phyloP scores from a whole-genome alignment of 53 echinoderm and acorn worm genomes.

The Stichopus horrens region DNA sequence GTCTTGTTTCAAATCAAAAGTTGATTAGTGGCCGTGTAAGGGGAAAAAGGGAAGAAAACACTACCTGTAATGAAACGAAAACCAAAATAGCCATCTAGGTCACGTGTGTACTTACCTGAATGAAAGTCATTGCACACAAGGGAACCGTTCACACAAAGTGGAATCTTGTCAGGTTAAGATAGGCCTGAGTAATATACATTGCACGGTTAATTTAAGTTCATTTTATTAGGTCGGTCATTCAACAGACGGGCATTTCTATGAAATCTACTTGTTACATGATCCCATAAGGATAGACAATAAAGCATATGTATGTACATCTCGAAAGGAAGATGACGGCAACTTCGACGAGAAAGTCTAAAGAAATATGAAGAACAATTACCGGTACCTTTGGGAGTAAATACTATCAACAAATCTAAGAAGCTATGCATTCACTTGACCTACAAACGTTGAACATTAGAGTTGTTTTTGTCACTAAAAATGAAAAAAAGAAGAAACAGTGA shows the following conservation, averaged over 20 bases:
- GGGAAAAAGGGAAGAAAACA: background rate
- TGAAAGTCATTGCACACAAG: background rate
- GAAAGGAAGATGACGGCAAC: too few relatives aligned
- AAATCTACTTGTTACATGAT: background rate
- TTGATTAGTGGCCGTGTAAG: background rate
- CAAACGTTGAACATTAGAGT: background rate
- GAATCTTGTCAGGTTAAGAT: too few relatives aligned
- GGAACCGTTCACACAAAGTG: background rate
- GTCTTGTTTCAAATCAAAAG: background rate
- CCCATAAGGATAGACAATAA: background rate
- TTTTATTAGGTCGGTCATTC: background rate
- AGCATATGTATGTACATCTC: too few relatives aligned
- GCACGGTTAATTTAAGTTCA: background rate
- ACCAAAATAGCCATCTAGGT: constrained; percentile 16
- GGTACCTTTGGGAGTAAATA: too few relatives aligned
- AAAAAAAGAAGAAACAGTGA: too few relatives aligned
- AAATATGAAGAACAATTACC: too few relatives aligned
- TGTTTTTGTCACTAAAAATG: too few relatives aligned
- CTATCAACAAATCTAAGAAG: too few relatives aligned
- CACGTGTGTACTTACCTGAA: constrained; percentile 17
- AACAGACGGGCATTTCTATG: background rate
- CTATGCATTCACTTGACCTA: background rate
- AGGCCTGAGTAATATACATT: too few relatives aligned
- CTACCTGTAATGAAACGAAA: background rate
- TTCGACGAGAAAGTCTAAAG: too few relatives aligned